phyloP scores from a whole-genome alignment of 2,797 vertebrate species.

The Gymnothorax reevesii region DNA sequence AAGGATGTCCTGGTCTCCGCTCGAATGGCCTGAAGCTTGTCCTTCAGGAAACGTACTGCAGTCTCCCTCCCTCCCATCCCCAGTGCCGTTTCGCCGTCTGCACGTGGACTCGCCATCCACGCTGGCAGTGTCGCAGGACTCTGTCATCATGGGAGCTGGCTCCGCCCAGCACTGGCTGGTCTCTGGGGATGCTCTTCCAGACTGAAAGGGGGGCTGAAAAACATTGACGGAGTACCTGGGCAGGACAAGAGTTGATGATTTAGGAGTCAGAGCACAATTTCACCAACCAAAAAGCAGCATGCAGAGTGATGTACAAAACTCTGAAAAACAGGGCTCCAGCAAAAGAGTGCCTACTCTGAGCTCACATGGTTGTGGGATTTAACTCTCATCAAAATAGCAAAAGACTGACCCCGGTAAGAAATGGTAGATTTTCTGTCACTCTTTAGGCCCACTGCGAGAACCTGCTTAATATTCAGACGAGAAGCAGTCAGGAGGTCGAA shows the following conservation, averaged over 20 bases:
- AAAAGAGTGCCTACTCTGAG: neutral
- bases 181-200: slow-evolving; percentile 86
- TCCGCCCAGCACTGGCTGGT: slow-evolving; percentile 65
- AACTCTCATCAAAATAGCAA: neutral
- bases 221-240: slow-evolving; percentile 93
- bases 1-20: slow-evolving; percentile 59
- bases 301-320: neutral
- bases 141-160: slow-evolving; percentile 57
- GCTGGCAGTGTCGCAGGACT: slow-evolving; percentile 58
- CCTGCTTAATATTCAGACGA: neutral
- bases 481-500: neutral
- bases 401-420: neutral
- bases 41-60: slow-evolving; percentile 59
- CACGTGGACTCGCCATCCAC: slow-evolving; percentile 62
- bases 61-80: slow-evolving; percentile 57
- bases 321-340: neutral
- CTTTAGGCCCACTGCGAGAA: neutral
- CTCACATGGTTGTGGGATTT: neutral
- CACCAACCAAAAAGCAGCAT: neutral
- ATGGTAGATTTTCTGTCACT: neutral
- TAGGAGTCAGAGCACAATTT: neutral
- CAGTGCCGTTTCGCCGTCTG: slow-evolving; percentile 43
- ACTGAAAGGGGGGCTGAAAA: slow-evolving; percentile 95
- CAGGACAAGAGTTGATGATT: neutral
- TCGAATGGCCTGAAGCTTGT: slow-evolving; percentile 50